A percentile compares a stretch with the other conserved stretches of the same genome.
Conservation (phyloP, 2,888 invertebrate species). For the Tricholauxania praeusta region DNA sequence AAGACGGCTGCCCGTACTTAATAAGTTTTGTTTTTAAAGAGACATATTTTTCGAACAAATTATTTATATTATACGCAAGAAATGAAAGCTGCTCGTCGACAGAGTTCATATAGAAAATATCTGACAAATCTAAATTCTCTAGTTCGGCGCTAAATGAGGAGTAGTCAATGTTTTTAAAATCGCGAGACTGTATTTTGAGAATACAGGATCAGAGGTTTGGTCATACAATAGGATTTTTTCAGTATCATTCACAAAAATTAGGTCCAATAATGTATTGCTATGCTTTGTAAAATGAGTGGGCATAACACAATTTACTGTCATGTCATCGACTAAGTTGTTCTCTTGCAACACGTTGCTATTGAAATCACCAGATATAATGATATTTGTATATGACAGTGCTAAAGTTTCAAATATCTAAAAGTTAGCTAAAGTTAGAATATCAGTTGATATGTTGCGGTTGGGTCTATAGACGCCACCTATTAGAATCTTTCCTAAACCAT, state of each 20-base stretch:
- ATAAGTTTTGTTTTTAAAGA: too few species aligned
- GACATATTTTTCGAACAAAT: too few species aligned
- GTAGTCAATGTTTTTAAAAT: not conserved
- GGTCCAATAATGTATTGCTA: constrained; percentile 3
- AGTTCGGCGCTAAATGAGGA: not conserved
- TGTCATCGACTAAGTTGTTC: not conserved
- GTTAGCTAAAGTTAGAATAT: not conserved
- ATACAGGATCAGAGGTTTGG: constrained; percentile 1
- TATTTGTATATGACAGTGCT: not conserved
- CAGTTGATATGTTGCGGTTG: not conserved
- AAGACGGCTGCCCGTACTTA: too few species aligned
- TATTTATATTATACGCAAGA: too few species aligned
- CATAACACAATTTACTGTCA: constrained; percentile 3
- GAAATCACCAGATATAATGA: not conserved
- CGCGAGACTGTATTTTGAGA: constrained; percentile 7
- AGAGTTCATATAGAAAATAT: too few species aligned
- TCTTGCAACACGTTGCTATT: not conserved
- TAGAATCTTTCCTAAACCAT: not conserved
- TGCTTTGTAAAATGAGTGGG: not conserved
- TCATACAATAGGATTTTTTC: constrained; percentile 9
- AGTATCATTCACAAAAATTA: constrained; percentile 16
- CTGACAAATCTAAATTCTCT: not conserved
- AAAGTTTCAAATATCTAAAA: not conserved
- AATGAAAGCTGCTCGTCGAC: too few species aligned
- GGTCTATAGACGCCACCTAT: constrained; percentile 18